Base-by-base conservation (phyloP, 2,888 invertebrate species). In the Dermolepida albohirtum region DNA sequence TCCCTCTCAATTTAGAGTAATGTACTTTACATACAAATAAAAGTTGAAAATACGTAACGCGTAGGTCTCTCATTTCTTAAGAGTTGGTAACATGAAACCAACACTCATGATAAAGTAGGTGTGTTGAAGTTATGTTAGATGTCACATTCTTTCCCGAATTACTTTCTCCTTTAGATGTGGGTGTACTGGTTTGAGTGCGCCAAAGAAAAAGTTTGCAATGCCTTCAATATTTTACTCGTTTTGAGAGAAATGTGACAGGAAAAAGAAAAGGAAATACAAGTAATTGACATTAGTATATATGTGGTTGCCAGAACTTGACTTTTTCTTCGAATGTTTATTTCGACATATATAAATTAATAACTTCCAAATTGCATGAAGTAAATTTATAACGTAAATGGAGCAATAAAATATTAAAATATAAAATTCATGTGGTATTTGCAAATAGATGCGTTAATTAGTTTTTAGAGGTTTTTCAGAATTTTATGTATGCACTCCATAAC, bases 151-250 rank as follows among this genome's bases (percentile, higher is more conserved):
- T 49, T 49, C 11, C 17, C 6, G n/a, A 49, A 49, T 49, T 49
- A 49, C 10, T 0, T 5, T 11, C 17, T 34, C 6, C 14, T 49
- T 49, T 49, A 16, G 17, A 49, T 17, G 22, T 5, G 49, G 14
- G n/a, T 49, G 49, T 10, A 17, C 17, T 17, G 49, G 11, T 49
- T 16, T 16, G 17, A 17, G 8, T 17, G 8, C 17, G 14, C 16
- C 17, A 49, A 11, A 49, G 49, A 49, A 49, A 49, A 49, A 17
- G 49, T 49, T 44, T n/a, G 49, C 22, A 49, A 17, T 49, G 17
- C 14, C 49, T 16, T 49, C 14, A 49, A 17, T 49, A 49, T 49
- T 49, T 49, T 22, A 49, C 22, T 0, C 10, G 49, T 6, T 8
- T 11, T 10, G 22, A 2, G 17, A 17, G 49, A 49, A 17, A 10